Evolutionary conservation across 2,797 vertebrate genomes (phyloP).

Genomic region (Crax fasciolata): DNA sequence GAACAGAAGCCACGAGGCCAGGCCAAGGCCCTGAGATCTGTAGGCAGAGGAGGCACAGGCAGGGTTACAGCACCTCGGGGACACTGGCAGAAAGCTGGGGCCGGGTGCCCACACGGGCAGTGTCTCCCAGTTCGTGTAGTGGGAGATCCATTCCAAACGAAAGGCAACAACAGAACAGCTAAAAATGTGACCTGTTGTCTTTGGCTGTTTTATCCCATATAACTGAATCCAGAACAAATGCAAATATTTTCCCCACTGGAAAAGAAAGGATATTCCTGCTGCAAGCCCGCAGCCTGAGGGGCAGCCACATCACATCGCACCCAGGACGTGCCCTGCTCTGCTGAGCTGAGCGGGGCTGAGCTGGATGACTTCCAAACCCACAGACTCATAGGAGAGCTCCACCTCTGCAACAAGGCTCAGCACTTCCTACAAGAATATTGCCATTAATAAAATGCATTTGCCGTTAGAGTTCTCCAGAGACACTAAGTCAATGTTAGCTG

Average conservation of each 20-base stretch:
- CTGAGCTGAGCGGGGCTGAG: slow-evolving; percentile 12
- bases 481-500: slow-evolving; percentile 72
- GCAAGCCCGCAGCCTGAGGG: not conserved
- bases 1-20: not conserved
- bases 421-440: slow-evolving; percentile 65
- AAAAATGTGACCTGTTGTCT: not conserved
- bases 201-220: not conserved
- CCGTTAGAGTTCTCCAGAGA: slow-evolving; percentile 72
- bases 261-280: not conserved
- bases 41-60: not conserved
- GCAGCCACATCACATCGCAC: no score
- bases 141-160: not conserved
- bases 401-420: slow-evolving; percentile 58
- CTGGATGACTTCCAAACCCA: slow-evolving; percentile 45
- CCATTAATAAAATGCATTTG: slow-evolving; percentile 78
- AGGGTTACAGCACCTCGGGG: not conserved
- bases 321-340: not conserved
- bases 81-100: not conserved
- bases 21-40: not conserved
- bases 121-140: rapidly evolving
- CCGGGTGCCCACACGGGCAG: not conserved
- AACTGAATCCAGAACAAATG: not conserved
- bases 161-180: not conserved
- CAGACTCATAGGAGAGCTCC: not conserved
- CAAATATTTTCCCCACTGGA: not conserved